Conservation (phyloP, 2,797 vertebrate genomes). For the Vultur gryphus region DNA sequence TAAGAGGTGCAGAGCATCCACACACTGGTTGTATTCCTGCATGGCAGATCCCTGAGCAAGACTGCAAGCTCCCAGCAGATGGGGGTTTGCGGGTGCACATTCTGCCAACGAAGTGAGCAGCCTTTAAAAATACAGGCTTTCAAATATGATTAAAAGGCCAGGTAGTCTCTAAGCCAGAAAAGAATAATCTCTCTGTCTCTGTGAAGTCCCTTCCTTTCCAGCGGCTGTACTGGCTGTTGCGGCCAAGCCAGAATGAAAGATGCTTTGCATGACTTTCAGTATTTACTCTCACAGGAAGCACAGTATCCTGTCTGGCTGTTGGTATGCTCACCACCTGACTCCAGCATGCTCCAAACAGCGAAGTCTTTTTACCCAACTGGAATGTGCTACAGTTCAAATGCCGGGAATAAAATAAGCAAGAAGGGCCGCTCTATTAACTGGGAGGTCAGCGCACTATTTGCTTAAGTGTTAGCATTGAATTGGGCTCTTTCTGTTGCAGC, state of each 20-base stretch:
- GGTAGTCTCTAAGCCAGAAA: background rate
- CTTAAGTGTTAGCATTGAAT: background rate
- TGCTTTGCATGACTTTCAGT: constrained; percentile 35
- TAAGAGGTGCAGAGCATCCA: background rate
- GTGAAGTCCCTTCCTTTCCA: constrained; percentile 24
- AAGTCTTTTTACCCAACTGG: constrained; percentile 47
- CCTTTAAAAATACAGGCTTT: background rate
- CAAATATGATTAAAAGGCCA: background rate
- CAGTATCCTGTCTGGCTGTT: constrained; percentile 64
- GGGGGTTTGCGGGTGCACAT: background rate
- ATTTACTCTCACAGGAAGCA: constrained; percentile 65
- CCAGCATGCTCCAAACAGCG: constrained; percentile 40
- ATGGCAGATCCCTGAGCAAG: background rate
- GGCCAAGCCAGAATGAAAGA: constrained; percentile 43
- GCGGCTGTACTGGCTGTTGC: background rate
- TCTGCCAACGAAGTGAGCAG: background rate
- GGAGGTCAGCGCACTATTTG: background rate
- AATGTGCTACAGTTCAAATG: constrained; percentile 47
- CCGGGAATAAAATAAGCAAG: constrained; percentile 46
- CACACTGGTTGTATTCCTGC: background rate
- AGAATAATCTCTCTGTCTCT: constrained; percentile 40
- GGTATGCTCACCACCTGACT: constrained; percentile 61
- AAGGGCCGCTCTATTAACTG: constrained; percentile 2
- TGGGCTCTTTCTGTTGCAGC: background rate
- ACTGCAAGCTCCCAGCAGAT: background rate